Percentiles rank a stretch among this genome's conserved stretches.
These are phyloP conservation scores for Dermatophagoides farinae DNA, from an alignment of 1,140 invertebrate genomes.

Conservation along the genomic window DNA sequence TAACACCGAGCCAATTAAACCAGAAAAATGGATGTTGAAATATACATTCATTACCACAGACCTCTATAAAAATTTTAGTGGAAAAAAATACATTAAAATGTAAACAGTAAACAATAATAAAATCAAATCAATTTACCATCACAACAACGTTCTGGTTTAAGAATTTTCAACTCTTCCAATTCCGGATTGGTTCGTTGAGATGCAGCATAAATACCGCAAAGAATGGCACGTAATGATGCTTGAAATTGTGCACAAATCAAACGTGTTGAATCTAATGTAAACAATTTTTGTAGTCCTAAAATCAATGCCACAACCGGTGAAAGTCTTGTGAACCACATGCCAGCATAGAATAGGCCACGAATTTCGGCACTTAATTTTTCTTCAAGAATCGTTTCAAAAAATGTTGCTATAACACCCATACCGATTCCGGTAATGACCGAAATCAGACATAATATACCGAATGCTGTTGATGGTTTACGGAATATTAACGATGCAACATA, in stretches of 20 bases:
- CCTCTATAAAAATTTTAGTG: neutral
- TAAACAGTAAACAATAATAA: neutral
- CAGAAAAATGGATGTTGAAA: constrained; percentile 13
- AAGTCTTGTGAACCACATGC: constrained; percentile 11
- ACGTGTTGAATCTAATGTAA: constrained; percentile 11
- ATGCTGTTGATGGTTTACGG: constrained; percentile 16
- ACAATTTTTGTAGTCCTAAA: constrained; percentile 10
- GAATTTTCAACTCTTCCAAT: constrained; percentile 11
- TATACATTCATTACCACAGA: constrained; percentile 13
- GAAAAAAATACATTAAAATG: neutral
- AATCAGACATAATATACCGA: constrained; percentile 16
- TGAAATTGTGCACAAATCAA: constrained; percentile 13
- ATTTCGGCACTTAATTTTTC: constrained; percentile 3
- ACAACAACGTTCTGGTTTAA: constrained; percentile 14
- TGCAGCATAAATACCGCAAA: constrained; percentile 11
- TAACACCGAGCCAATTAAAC: constrained; percentile 13
- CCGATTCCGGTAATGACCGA: constrained; percentile 9
- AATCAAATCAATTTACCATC: neutral
- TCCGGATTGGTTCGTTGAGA: constrained; percentile 8
- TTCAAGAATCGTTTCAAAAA: constrained; percentile 10
- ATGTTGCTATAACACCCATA: constrained; percentile 10
- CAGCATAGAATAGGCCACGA: neutral
- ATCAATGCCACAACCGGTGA: constrained; percentile 8
- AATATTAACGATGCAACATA: constrained; percentile 18
- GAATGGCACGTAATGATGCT: constrained; percentile 4